Conservation (phyloP, 2,888 invertebrate species). For the Dicranocentrus wangi region DNA sequence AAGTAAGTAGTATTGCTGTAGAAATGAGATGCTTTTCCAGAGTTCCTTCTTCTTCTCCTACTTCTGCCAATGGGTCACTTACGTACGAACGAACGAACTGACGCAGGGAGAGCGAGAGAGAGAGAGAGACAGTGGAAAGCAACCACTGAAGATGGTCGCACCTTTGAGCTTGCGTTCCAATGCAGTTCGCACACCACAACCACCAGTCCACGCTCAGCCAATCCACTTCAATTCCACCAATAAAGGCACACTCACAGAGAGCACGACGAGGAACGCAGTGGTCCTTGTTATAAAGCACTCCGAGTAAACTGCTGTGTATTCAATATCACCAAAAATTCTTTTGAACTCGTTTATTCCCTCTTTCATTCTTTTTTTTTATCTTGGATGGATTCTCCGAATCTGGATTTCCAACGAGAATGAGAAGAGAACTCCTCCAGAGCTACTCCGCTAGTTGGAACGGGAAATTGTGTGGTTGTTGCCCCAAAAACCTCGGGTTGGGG, state of each 20-base stretch:
- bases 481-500: too few species aligned
- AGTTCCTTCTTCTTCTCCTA: conserved; percentile 4
- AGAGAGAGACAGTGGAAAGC: conserved; percentile 17
- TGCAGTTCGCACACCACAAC: conserved; percentile 56
- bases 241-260: conserved; percentile 23
- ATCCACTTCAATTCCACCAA: conserved; percentile 56
- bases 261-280: background rate
- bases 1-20: conserved; percentile 16
- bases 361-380: too few species aligned
- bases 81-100: conserved; percentile 39
- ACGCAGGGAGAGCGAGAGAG: conserved; percentile 32
- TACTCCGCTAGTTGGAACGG: too few species aligned
- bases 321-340: conserved; percentile 3
- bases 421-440: too few species aligned
- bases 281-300: too few species aligned
- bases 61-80: conserved; percentile 59
- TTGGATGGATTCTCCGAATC: too few species aligned
- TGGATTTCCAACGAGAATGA: too few species aligned
- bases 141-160: conserved; percentile 47
- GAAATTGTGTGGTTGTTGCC: too few species aligned
- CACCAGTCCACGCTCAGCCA: conserved; percentile 54
- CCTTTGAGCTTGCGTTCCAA: conserved; percentile 64
- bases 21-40: conserved; percentile 43
- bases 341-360: background rate
- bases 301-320: background rate